phyloP scores from a whole-genome alignment of 2,888 invertebrate genomes.

The Euclidia mi region DNA sequence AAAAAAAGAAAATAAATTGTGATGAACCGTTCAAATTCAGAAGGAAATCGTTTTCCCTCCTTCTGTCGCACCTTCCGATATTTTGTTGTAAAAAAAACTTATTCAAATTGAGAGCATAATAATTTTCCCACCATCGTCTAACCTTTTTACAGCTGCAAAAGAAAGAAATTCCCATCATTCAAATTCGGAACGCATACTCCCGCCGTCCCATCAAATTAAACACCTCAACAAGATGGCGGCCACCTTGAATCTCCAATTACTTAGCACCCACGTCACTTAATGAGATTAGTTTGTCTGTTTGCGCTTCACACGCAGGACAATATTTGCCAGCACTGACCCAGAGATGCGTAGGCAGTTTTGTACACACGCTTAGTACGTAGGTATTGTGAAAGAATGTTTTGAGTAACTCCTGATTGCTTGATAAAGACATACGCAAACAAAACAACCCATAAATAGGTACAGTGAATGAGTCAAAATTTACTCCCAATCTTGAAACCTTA shows the following conservation, averaged over 20 bases:
- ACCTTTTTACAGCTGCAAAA: background rate
- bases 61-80: no score
- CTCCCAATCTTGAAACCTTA: no score
- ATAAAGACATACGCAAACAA: no score
- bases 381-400: slow-evolving; percentile 4
- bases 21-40: no score
- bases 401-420: no score
- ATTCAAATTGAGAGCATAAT: background rate
- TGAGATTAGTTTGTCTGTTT: slow-evolving; percentile 50
- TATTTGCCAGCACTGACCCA: slow-evolving; percentile 20
- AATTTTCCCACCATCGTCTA: no score
- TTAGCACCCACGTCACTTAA: slow-evolving; percentile 32
- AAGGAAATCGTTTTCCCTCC: no score
- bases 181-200: slow-evolving; percentile 10
- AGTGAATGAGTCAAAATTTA: no score
- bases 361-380: slow-evolving; percentile 9
- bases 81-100: no score
- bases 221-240: slow-evolving; percentile 14
- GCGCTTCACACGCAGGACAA: slow-evolving; percentile 46
- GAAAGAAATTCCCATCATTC: slow-evolving; percentile 4
- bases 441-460: no score
- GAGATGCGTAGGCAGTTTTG: slow-evolving; percentile 15
- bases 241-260: slow-evolving; percentile 28
- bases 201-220: slow-evolving; percentile 18
- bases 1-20: no score